Evolutionary conservation across 2,888 invertebrate genomes (phyloP).

Genomic region (Disparrhopalites patrizii): DNA sequence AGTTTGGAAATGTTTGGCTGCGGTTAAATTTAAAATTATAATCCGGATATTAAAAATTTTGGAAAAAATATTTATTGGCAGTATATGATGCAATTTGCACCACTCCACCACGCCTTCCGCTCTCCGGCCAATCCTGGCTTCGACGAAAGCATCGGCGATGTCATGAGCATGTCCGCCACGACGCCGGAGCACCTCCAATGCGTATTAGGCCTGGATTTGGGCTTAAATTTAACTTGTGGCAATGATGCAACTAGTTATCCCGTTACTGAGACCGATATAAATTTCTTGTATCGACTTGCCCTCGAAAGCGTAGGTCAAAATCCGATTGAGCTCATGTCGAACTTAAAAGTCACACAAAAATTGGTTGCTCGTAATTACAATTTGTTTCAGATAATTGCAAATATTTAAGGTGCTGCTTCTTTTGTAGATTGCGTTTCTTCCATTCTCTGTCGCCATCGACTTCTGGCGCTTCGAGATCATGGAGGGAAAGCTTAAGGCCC

Average conservation of each 20-base stretch:
- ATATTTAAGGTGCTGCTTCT: not conserved
- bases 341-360: not conserved
- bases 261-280: constrained; percentile 37
- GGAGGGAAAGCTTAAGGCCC: constrained; percentile 40
- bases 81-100: constrained; percentile 70
- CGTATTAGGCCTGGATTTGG: constrained; percentile 33
- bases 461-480: constrained; percentile 50
- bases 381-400: not conserved
- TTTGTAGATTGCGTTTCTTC: constrained; percentile 49
- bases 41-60: not conserved
- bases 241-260: not conserved
- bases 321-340: not conserved
- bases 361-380: not conserved
- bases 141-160: constrained; percentile 48
- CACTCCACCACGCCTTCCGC: constrained; percentile 67
- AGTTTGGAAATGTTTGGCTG: too few species aligned
- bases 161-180: constrained; percentile 17
- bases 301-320: constrained; percentile 46
- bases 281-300: constrained; percentile 49
- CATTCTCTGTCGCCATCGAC: constrained; percentile 50
- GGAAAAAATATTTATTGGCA: constrained; percentile 53
- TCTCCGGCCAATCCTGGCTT: constrained; percentile 72
- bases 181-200: constrained; percentile 45
- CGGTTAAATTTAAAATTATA: too few species aligned
- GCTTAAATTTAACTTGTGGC: constrained; percentile 18